These are phyloP conservation scores for Abscondita cerata DNA, from an alignment of 2,888 invertebrate species.

Conservation along the genomic window DNA sequence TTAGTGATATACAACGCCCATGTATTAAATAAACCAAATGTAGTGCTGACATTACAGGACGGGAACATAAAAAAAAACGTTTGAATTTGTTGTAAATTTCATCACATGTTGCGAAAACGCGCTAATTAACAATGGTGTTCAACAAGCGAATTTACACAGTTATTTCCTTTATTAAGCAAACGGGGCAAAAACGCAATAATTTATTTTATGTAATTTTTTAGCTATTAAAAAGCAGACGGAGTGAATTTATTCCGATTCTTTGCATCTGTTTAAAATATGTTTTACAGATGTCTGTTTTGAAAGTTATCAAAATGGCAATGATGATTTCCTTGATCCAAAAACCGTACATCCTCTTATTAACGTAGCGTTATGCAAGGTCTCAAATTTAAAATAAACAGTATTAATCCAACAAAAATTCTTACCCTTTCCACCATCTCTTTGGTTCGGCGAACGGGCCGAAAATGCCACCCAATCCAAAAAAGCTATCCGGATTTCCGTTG, in stretches of 20 bases:
- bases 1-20: constrained; percentile 6
- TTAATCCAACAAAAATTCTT: constrained; percentile 42
- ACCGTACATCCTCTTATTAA: constrained; percentile 12
- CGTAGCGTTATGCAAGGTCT: constrained; percentile 9
- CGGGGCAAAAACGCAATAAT: too few relatives aligned
- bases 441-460: constrained; percentile 45
- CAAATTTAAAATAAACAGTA: too few relatives aligned
- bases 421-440: constrained; percentile 62
- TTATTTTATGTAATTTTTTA: too few relatives aligned
- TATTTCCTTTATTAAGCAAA: not conserved
- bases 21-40: not conserved
- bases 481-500: constrained; percentile 24
- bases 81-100: not conserved
- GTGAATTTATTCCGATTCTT: too few relatives aligned
- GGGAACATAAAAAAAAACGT: not conserved
- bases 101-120: not conserved
- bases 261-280: too few relatives aligned
- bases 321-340: constrained; percentile 8
- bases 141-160: not conserved
- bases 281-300: not conserved
- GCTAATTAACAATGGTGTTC: too few relatives aligned
- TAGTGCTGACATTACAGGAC: too few relatives aligned
- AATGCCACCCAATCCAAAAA: constrained; percentile 49
- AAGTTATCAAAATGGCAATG: constrained; percentile 12
- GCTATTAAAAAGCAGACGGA: not conserved